A percentile compares a stretch with the other conserved stretches of the same genome.
Conservation (phyloP, 2,113 vertebrate species). For the Nerophis lumbriciformis region DNA sequence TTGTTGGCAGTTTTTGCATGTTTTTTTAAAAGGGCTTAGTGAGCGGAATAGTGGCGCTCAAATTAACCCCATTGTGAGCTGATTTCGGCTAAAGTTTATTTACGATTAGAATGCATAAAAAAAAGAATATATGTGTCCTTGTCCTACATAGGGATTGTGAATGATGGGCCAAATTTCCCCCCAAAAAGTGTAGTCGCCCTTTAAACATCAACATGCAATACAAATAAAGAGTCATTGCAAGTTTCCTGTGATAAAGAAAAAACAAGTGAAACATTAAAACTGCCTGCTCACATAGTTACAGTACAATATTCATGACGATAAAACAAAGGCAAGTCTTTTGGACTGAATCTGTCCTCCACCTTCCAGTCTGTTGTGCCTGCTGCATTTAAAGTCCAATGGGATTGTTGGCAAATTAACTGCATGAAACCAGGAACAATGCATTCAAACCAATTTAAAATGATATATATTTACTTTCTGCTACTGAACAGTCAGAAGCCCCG, state of each 20-base stretch:
- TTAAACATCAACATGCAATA: constrained; percentile 40
- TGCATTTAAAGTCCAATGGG: background rate
- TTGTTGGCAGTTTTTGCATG: no score
- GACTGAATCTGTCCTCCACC: background rate
- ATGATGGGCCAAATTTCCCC: no score
- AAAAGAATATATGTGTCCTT: no score
- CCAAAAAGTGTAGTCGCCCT: no score
- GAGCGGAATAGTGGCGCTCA: no score
- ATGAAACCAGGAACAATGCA: background rate
- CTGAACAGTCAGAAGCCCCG: background rate
- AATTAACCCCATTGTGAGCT: no score
- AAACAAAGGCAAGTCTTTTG: constrained; percentile 11
- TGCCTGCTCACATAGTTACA: constrained; percentile 11
- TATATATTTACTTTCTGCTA: background rate
- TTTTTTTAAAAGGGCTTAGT: no score
- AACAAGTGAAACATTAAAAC: constrained; percentile 22
- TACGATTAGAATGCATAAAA: no score
- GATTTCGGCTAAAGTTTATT: no score
- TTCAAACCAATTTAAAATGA: background rate
- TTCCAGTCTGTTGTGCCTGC: background rate
- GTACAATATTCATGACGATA: background rate
- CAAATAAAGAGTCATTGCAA: constrained; percentile 48
- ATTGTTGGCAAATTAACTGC: background rate
- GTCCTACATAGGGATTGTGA: no score
- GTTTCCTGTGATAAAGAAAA: constrained; percentile 17